Conservation (phyloP, 2,113 vertebrate species). For the Salminus brasiliensis region DNA sequence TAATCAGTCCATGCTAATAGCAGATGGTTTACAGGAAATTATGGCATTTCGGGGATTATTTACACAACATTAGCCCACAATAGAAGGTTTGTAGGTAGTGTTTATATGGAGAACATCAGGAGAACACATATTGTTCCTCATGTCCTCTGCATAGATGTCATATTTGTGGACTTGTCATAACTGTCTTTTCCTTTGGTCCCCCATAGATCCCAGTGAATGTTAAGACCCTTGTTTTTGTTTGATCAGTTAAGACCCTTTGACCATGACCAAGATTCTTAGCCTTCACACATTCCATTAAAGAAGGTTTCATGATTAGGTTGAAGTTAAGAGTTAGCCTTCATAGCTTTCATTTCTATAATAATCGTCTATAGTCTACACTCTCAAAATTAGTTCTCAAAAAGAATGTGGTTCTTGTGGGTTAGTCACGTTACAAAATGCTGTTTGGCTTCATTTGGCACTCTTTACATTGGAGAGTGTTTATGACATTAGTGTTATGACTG, state of each 20-base stretch:
- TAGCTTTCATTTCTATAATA: no score
- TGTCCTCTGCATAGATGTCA: background rate
- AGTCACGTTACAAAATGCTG: no score
- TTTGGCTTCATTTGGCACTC: no score
- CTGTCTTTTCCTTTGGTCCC: background rate
- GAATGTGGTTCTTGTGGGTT: no score
- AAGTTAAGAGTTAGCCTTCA: no score
- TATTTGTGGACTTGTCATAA: background rate
- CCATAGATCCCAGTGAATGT: background rate
- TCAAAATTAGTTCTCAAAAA: no score
- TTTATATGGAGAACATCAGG: background rate
- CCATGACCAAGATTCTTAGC: background rate
- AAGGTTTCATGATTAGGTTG: no score
- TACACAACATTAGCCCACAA: slow-evolving; percentile 25
- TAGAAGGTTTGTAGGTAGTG: background rate
- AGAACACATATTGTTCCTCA: background rate
- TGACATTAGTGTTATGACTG: no score
- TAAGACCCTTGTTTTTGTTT: background rate
- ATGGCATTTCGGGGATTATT: slow-evolving; percentile 27
- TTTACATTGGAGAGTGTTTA: no score
- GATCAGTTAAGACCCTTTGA: background rate
- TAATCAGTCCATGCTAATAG: slow-evolving; percentile 48
- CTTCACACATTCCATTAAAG: no score
- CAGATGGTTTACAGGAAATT: slow-evolving; percentile 50
- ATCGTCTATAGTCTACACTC: no score